Evolutionary conservation across 2,888 invertebrate species (phyloP).

Genomic region (Ganaspis brasiliensis): DNA sequence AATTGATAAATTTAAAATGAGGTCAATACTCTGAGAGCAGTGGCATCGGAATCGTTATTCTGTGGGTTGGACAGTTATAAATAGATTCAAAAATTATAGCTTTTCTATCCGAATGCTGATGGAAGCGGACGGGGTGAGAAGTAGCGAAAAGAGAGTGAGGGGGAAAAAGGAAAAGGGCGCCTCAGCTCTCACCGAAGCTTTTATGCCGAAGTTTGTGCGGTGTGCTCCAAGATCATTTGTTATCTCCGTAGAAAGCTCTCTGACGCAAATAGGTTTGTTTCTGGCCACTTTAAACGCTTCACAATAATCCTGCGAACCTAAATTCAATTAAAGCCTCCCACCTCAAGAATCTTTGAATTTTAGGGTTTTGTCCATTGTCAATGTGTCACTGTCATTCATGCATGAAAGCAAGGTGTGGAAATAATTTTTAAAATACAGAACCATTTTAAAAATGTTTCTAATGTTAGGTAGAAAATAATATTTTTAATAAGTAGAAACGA

Average conservation of each 20-base stretch:
- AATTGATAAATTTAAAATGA: constrained; percentile 30
- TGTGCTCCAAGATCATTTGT: constrained; percentile 69
- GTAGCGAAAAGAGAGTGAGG: constrained; percentile 47
- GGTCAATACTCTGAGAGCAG: constrained; percentile 26
- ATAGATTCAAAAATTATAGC: constrained; percentile 76
- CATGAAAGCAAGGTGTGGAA: too few relatives aligned
- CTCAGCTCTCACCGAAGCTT: constrained; percentile 55
- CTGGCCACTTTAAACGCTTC: constrained; percentile 74
- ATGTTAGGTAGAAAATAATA: too few relatives aligned
- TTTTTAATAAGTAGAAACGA: too few relatives aligned
- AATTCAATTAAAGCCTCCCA: constrained; percentile 74
- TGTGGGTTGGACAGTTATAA: constrained; percentile 69
- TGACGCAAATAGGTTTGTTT: constrained; percentile 76
- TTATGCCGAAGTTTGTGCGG: constrained; percentile 62
- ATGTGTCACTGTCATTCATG: constrained; percentile 54
- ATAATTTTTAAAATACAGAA: too few relatives aligned
- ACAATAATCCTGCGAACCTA: constrained; percentile 72
- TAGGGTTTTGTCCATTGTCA: constrained; percentile 17
- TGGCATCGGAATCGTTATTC: constrained; percentile 33
- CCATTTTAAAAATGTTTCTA: too few relatives aligned
- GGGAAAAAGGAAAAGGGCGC: constrained; percentile 48
- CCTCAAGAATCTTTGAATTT: constrained; percentile 55
- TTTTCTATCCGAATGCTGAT: constrained; percentile 70
- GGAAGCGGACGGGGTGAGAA: constrained; percentile 58
- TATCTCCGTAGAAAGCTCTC: constrained; percentile 73